These are phyloP conservation scores for Geophilus truncorum DNA, from an alignment of 2,888 invertebrate species.

Conservation along the genomic window DNA sequence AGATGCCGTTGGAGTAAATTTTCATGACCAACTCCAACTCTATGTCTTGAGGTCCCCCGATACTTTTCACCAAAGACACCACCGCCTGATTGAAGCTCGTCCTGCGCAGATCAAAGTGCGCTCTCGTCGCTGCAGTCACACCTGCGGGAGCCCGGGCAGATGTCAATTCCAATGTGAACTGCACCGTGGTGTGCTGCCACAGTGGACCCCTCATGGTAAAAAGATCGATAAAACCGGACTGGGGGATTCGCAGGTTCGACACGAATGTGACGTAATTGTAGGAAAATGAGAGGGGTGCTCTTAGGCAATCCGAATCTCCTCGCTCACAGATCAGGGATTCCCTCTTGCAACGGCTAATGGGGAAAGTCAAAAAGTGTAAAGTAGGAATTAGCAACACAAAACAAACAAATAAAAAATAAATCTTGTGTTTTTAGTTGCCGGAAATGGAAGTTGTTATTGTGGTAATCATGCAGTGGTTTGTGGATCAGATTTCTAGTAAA, in stretches of 20 bases:
- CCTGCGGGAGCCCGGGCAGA: conserved; percentile 56
- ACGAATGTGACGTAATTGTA: conserved; percentile 92
- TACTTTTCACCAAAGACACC: conserved; percentile 65
- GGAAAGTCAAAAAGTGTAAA: conserved; percentile 30
- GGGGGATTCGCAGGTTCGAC: conserved; percentile 69
- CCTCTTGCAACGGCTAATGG: conserved; percentile 75
- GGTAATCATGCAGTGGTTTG: too few species aligned
- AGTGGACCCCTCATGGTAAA: conserved; percentile 83
- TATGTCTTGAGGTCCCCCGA: conserved; percentile 85
- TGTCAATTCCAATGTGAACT: conserved; percentile 67
- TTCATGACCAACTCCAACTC: conserved; percentile 83
- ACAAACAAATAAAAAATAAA: not conserved
- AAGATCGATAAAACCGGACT: conserved; percentile 62
- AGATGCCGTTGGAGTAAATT: conserved; percentile 64
- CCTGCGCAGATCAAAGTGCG: conserved; percentile 46
- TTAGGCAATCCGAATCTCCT: conserved; percentile 65
- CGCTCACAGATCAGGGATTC: conserved; percentile 64
- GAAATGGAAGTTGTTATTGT: too few species aligned
- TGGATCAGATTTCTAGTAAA: too few species aligned
- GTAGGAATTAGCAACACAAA: not conserved
- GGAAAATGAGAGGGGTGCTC: conserved; percentile 77
- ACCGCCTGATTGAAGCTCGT: conserved; percentile 65
- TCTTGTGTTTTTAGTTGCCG: conserved; percentile 54
- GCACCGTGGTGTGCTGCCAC: conserved; percentile 63
- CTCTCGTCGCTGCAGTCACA: conserved; percentile 42